These are phyloP conservation scores for Saguinus imperator DNA, from an alignment of 2,113 vertebrate species.

Conservation along the genomic window DNA sequence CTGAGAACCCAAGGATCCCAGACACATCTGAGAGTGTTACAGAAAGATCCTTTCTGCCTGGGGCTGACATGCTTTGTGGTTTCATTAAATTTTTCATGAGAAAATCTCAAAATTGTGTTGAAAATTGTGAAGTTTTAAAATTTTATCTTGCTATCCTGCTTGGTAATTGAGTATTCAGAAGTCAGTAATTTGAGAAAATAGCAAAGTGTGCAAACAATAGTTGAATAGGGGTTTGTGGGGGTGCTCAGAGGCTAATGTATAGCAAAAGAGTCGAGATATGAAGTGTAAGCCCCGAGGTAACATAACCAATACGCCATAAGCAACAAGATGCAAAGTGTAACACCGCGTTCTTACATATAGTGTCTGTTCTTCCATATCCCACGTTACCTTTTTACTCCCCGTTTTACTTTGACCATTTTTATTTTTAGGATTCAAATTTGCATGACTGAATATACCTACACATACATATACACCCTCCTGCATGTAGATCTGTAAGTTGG, in stretches of 20 bases:
- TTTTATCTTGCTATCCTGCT: background rate
- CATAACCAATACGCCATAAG: background rate
- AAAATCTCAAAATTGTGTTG: background rate
- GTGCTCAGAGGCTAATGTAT: rapidly evolving
- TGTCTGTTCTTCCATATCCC: too few relatives aligned
- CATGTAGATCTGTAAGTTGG: background rate
- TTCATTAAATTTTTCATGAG: background rate
- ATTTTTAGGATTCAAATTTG: background rate
- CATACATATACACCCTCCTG: rapidly evolving
- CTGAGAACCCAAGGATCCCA: rapidly evolving
- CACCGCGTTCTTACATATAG: too few relatives aligned
- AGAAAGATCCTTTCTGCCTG: rapidly evolving
- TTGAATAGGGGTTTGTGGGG: too few relatives aligned
- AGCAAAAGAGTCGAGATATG: background rate
- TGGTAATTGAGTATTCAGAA: background rate
- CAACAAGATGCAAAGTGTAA: rapidly evolving
- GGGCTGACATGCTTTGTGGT: rapidly evolving
- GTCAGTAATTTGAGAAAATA: background rate
- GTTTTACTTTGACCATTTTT: background rate
- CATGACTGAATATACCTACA: rapidly evolving
- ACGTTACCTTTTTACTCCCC: background rate
- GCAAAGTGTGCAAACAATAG: background rate
- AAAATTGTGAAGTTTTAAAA: background rate
- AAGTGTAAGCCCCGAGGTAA: background rate
- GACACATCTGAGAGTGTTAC: rapidly evolving